phyloP scores from a whole-genome alignment of 1,140 invertebrate species.

The honey bee (Apis mellifera) region DNA sequence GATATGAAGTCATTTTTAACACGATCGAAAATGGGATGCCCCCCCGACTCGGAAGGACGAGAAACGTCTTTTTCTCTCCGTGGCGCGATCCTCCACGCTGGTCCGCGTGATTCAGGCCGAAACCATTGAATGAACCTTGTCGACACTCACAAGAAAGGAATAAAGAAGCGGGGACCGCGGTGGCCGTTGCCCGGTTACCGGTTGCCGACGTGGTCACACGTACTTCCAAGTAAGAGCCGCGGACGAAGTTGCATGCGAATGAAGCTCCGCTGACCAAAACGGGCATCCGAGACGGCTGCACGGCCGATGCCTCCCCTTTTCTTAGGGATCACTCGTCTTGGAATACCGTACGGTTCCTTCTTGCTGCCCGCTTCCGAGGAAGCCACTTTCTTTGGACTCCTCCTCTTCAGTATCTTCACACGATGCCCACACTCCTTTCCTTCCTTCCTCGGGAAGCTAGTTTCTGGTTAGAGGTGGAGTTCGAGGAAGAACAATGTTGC shows the following conservation, averaged over 20 bases:
- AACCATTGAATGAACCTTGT: slow-evolving; percentile 49
- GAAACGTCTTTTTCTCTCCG: background rate
- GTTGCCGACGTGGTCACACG: slow-evolving; percentile 60
- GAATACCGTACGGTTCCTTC: slow-evolving; percentile 65
- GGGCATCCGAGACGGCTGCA: slow-evolving; percentile 56
- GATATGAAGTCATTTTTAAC: background rate
- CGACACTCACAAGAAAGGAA: slow-evolving; percentile 34
- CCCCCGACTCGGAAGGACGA: background rate
- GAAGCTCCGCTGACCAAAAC: slow-evolving; percentile 67
- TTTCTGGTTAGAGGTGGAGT: slow-evolving; percentile 52
- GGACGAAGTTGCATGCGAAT: slow-evolving; percentile 74
- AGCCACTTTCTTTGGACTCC: slow-evolving; percentile 59
- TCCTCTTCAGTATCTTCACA: slow-evolving; percentile 52
- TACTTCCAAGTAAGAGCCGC: slow-evolving; percentile 68
- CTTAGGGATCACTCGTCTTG: slow-evolving; percentile 63
- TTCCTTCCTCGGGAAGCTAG: slow-evolving; percentile 8
- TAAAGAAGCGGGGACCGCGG: slow-evolving; percentile 35
- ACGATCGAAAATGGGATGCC: background rate
- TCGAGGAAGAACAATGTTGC: slow-evolving; percentile 52
- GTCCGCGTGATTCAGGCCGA: slow-evolving; percentile 21
- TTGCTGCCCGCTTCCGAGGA: slow-evolving; percentile 65
- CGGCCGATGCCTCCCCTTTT: slow-evolving; percentile 64
- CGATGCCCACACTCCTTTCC: slow-evolving; percentile 19
- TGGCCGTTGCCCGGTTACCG: slow-evolving; percentile 49
- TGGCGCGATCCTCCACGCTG: background rate